Conservation (phyloP, 2,113 vertebrate genomes). For the Otolemur garnettii region DNA sequence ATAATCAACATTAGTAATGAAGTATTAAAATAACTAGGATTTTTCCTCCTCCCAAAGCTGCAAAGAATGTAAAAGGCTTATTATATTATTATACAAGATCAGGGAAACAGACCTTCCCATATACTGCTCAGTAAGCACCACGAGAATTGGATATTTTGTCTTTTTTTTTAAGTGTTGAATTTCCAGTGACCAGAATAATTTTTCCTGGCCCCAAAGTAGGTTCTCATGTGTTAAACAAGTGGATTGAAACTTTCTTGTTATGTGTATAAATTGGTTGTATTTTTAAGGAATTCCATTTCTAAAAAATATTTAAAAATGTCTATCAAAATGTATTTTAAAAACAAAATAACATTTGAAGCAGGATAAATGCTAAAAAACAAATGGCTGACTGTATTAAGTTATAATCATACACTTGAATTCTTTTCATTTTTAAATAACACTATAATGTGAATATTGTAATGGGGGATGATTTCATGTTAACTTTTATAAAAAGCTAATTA, state of each 20-base stretch:
- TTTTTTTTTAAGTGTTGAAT: not conserved
- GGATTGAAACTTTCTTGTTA: not conserved
- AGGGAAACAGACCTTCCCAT: not conserved
- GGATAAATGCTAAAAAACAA: not conserved
- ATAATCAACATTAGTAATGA: not conserved
- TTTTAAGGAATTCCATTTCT: constrained; percentile 12
- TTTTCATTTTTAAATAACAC: constrained; percentile 17
- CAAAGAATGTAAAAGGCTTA: not conserved
- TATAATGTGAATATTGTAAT: not conserved
- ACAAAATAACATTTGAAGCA: not conserved
- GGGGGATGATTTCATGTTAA: not conserved
- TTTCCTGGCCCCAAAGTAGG: not conserved
- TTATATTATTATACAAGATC: not conserved
- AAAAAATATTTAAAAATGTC: constrained; percentile 11
- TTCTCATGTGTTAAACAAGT: not conserved
- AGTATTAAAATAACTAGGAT: not conserved
- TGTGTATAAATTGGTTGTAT: not conserved
- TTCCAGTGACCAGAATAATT: not conserved
- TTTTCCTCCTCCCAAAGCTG: not conserved
- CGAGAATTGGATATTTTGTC: not conserved
- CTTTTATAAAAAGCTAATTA: not conserved
- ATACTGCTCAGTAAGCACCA: not conserved
- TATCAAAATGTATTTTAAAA: constrained; percentile 54
- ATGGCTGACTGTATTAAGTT: not conserved
- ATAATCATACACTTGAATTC: not conserved